Evolutionary conservation across 2,797 vertebrate species (phyloP).

Genomic region (Poliocrania exsul): DNA sequence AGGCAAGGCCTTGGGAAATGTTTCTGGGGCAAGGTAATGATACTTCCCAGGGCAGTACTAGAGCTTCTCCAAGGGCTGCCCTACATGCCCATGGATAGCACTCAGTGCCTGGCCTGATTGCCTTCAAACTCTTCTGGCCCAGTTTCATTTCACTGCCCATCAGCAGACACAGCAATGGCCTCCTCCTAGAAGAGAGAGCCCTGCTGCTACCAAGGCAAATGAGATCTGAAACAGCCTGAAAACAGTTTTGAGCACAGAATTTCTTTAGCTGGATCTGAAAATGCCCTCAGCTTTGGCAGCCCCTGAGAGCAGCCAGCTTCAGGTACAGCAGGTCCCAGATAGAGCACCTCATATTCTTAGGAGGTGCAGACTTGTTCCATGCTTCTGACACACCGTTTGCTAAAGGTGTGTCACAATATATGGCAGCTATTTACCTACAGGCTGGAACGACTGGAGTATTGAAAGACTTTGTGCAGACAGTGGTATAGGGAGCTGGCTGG

Average conservation of each 20-base stretch:
- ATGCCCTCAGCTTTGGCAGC: neutral
- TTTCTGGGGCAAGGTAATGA: neutral
- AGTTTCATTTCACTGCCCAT: neutral
- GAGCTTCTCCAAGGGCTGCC: neutral
- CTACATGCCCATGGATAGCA: neutral
- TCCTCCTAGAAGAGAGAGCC: neutral
- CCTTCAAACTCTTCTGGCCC: neutral
- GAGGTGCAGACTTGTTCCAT: neutral
- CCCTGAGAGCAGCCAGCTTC: neutral
- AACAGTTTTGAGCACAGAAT: neutral
- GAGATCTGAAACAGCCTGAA: neutral
- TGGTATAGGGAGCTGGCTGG: neutral
- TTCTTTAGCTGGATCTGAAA: neutral
- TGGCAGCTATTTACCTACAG: neutral
- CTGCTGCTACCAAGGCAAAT: neutral
- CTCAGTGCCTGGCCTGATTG: neutral
- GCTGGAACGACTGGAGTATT: neutral
- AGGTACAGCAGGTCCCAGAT: neutral
- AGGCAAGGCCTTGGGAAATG: neutral
- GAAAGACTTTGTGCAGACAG: neutral
- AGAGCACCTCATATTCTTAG: neutral
- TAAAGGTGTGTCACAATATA: neutral
- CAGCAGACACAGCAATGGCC: neutral
- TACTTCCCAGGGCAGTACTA: neutral
- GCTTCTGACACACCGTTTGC: neutral